Evolutionary conservation across 2,797 vertebrate species (phyloP).

Genomic region (Coracias cyanogaster): DNA sequence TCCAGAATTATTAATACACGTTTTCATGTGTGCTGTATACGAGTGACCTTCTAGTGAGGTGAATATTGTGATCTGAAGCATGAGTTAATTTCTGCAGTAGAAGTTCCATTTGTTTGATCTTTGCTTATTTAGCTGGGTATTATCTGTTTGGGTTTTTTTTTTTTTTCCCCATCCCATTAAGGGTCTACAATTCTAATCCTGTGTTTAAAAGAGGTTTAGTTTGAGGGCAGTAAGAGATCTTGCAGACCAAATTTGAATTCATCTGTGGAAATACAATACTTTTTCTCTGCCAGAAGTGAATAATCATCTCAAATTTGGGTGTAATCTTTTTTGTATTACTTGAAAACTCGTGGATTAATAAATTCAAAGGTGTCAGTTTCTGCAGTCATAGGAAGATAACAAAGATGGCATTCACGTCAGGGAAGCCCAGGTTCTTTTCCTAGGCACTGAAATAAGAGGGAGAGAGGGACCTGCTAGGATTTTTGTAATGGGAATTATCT

Average conservation of each 20-base stretch:
- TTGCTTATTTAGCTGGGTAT: not conserved
- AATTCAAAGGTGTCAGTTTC: not conserved
- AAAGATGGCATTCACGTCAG: not conserved
- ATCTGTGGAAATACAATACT: conserved; percentile 48
- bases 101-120: not conserved
- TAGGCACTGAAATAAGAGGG: not conserved
- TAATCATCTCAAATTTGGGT: conserved; percentile 44
- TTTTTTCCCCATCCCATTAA: not conserved
- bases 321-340: conserved; percentile 2
- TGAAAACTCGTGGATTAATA: not conserved
- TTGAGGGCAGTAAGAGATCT: conserved; percentile 51
- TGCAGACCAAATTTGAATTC: conserved; percentile 65
- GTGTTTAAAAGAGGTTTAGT: conserved; percentile 58
- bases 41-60: not conserved
- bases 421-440: not conserved
- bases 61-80: not conserved
- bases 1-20: not conserved
- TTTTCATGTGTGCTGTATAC: not conserved
- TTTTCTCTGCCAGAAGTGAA: conserved; percentile 51
- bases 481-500: not conserved
- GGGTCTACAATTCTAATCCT: conserved; percentile 25
- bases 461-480: not conserved
- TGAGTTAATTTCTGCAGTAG: not conserved
- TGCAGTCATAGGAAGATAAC: not conserved
- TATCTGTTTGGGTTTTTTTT: not conserved